Evolutionary conservation across 2,888 invertebrate species (phyloP).

Genomic region (Morpho deidamia): DNA sequence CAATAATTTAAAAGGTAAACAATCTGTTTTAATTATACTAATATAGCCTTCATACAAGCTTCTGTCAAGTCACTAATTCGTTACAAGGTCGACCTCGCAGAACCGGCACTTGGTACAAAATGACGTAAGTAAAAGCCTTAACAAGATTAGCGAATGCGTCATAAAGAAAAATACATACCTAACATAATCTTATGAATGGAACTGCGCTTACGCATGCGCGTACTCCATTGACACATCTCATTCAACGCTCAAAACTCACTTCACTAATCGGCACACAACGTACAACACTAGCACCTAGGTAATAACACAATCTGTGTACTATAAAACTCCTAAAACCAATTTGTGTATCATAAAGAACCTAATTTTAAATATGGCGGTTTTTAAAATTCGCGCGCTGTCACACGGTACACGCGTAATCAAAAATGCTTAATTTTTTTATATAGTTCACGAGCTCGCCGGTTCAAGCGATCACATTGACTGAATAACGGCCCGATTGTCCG

Average conservation of each 20-base stretch:
- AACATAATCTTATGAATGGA: slow-evolving; percentile 54
- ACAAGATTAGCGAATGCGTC: slow-evolving; percentile 19
- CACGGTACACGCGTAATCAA: slow-evolving; percentile 34
- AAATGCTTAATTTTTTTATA: slow-evolving; percentile 36
- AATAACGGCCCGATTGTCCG: slow-evolving; percentile 39
- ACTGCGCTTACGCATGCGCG: slow-evolving; percentile 48
- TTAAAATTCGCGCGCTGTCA: slow-evolving; percentile 30
- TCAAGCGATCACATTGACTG: slow-evolving; percentile 47
- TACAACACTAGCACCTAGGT: slow-evolving; percentile 48
- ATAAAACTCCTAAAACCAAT: slow-evolving; percentile 16
- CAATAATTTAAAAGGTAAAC: too few relatives aligned
- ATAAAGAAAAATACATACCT: slow-evolving; percentile 42
- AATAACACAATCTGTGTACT: slow-evolving; percentile 9
- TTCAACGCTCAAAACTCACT: slow-evolving; percentile 31
- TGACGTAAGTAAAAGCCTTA: slow-evolving; percentile 16
- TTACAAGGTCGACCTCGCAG: slow-evolving; percentile 17
- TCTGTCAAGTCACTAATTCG: slow-evolving; percentile 12
- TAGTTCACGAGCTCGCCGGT: slow-evolving; percentile 46
- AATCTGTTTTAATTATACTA: neutral
- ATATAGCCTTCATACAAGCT: slow-evolving; percentile 2
- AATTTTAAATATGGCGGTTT: slow-evolving; percentile 5
- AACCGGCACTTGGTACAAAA: slow-evolving; percentile 1
- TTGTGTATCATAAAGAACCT: slow-evolving; percentile 5
- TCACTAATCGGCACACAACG: slow-evolving; percentile 41
- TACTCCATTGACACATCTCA: slow-evolving; percentile 66